A percentile compares a stretch with the other conserved stretches of the same genome.
phyloP scores from a whole-genome alignment of 2,797 vertebrate species.

The Nannoperca australis region DNA sequence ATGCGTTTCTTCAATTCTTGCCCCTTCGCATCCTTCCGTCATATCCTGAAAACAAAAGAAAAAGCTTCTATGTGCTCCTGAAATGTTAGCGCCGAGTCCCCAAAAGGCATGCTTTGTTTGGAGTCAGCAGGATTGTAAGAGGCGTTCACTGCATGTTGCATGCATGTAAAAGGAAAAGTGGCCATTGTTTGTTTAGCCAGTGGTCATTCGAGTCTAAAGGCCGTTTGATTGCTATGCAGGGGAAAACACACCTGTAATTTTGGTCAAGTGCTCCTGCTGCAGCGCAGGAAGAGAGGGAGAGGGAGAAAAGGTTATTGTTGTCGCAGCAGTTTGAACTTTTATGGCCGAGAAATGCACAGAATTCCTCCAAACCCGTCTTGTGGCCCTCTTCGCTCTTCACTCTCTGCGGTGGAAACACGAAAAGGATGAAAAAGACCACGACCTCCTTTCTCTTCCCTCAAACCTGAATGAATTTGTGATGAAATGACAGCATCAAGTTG shows the following conservation, averaged over 20 bases:
- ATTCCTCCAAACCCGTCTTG: slow-evolving; percentile 4
- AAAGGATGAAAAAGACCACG: not conserved
- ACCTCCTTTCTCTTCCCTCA: not conserved
- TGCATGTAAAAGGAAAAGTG: slow-evolving; percentile 64
- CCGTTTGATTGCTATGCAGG: slow-evolving; percentile 60
- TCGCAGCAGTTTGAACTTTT: slow-evolving; percentile 18
- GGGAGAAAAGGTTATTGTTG: slow-evolving; percentile 23
- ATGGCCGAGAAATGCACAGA: slow-evolving; percentile 37
- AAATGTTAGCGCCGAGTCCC: slow-evolving; percentile 10
- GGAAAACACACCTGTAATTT: slow-evolving; percentile 68
- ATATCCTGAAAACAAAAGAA: slow-evolving; percentile 5
- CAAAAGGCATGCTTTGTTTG: slow-evolving; percentile 31
- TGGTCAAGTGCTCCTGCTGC: slow-evolving; percentile 60
- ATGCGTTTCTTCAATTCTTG: not conserved
- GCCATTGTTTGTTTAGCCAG: slow-evolving; percentile 64
- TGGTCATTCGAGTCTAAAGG: slow-evolving; percentile 63
- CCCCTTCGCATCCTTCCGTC: not conserved
- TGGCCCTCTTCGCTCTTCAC: not conserved
- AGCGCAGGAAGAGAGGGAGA: slow-evolving; percentile 39
- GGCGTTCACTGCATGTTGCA: slow-evolving; percentile 64
- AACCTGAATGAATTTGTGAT: not conserved
- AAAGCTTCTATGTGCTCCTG: not conserved
- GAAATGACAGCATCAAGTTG: not conserved
- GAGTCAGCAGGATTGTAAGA: slow-evolving; percentile 55
- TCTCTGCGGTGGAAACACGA: not conserved